phyloP scores from a whole-genome alignment of 2,888 invertebrate genomes.

The Laspeyria flexula region DNA sequence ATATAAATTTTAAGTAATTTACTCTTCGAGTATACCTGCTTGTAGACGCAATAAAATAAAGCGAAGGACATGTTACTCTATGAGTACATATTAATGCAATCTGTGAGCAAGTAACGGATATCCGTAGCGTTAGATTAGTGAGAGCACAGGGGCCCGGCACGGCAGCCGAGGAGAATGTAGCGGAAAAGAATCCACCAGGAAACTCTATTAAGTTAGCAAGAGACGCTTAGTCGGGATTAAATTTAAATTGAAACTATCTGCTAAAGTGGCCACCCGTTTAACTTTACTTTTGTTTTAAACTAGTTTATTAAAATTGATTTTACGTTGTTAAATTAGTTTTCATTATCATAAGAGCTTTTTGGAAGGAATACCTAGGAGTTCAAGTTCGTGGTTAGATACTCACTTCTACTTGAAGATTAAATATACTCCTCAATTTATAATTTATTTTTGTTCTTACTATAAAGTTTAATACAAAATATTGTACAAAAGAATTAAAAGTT shows the following conservation, averaged over 20 bases:
- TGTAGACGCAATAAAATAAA: not conserved
- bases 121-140: constrained; percentile 25
- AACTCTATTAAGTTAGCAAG: constrained; percentile 48
- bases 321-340: constrained; percentile 12
- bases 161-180: constrained; percentile 50
- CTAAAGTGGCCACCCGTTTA: constrained; percentile 45
- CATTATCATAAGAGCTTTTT: not conserved
- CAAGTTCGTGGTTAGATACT: not conserved
- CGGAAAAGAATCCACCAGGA: constrained; percentile 62
- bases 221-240: constrained; percentile 58
- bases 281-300: constrained; percentile 27
- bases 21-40: no score
- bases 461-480: no score
- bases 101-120: constrained; percentile 23
- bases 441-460: no score
- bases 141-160: constrained; percentile 12
- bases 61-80: not conserved
- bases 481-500: no score
- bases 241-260: constrained; percentile 69
- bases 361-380: not conserved
- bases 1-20: no score
- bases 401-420: no score
- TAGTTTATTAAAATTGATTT: constrained; percentile 38
- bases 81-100: constrained; percentile 19
- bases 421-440: no score